Evolutionary conservation across 2,888 invertebrate genomes (phyloP).

Genomic region (Chrysolina americana): DNA sequence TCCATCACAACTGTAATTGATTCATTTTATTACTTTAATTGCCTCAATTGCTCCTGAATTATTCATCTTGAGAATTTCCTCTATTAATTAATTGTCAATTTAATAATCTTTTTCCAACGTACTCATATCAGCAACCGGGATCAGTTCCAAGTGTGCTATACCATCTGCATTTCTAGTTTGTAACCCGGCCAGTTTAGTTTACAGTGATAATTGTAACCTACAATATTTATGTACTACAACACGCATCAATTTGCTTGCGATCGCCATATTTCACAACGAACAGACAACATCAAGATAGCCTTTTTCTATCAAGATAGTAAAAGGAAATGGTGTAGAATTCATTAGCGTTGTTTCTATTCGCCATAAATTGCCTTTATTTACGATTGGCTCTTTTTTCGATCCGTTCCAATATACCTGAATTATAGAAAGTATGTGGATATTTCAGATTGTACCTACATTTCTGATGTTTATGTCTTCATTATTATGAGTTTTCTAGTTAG

Average conservation of each 20-base stretch:
- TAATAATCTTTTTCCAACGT: not conserved
- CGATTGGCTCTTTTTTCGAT: conserved; percentile 16
- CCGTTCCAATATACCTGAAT: not conserved
- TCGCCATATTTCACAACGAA: conserved; percentile 23
- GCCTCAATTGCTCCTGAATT: no score
- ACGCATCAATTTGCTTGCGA: conserved; percentile 20
- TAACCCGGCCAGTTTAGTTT: not conserved
- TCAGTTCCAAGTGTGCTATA: not conserved
- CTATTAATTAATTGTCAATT: no score
- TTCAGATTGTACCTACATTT: not conserved
- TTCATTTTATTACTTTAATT: no score
- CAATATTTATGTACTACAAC: conserved; percentile 2
- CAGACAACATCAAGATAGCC: conserved; percentile 26
- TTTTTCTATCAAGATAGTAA: conserved; percentile 47
- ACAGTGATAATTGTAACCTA: conserved; percentile 2
- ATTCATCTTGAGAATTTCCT: no score
- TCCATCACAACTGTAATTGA: no score
- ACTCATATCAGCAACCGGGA: not conserved
- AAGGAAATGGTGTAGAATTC: conserved; percentile 36
- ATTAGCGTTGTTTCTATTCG: conserved; percentile 36
- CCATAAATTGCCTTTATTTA: conserved; percentile 37
- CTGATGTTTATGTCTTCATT: conserved; percentile 5
- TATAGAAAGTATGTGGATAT: not conserved
- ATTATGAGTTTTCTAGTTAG: conserved; percentile 6
- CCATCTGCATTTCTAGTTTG: conserved; percentile 14